Conservation (phyloP, 2,113 vertebrate species). For the Perca fluviatilis region DNA sequence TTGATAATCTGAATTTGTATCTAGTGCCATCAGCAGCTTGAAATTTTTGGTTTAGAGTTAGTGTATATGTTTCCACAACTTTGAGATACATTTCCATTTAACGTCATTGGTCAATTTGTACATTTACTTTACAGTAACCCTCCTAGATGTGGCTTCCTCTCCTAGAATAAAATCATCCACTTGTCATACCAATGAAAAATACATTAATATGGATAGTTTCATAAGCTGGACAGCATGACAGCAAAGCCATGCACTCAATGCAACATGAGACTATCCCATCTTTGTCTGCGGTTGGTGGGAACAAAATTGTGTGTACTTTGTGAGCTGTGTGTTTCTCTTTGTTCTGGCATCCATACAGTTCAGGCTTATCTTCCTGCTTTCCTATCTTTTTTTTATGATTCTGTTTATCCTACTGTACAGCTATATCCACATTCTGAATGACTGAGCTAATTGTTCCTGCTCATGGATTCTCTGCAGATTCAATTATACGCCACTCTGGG, state of each 20-base stretch:
- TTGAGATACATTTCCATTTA: background rate
- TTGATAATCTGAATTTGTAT: background rate
- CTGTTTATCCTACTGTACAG: conserved; percentile 80
- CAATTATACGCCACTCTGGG: conserved; percentile 85
- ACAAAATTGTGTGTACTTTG: conserved; percentile 56
- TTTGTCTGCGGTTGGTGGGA: conserved; percentile 57
- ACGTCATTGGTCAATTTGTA: background rate
- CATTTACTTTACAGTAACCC: background rate
- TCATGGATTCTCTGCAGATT: conserved; percentile 81
- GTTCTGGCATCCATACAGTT: conserved; percentile 61
- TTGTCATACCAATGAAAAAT: background rate
- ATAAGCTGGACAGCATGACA: conserved; percentile 15
- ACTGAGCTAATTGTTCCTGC: conserved; percentile 84
- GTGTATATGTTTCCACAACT: too few relatives aligned
- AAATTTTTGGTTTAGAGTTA: background rate
- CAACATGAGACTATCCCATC: conserved; percentile 43
- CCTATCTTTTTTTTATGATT: conserved; percentile 32
- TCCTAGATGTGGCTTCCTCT: background rate
- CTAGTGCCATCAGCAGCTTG: background rate
- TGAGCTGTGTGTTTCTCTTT: conserved; percentile 48
- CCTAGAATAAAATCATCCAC: background rate
- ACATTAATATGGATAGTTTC: background rate
- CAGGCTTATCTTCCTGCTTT: conserved; percentile 60
- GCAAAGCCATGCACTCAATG: background rate
- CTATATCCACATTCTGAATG: conserved; percentile 79